phyloP scores from a whole-genome alignment of 2,888 invertebrate genomes.

The Caenorhabditis uteleia region DNA sequence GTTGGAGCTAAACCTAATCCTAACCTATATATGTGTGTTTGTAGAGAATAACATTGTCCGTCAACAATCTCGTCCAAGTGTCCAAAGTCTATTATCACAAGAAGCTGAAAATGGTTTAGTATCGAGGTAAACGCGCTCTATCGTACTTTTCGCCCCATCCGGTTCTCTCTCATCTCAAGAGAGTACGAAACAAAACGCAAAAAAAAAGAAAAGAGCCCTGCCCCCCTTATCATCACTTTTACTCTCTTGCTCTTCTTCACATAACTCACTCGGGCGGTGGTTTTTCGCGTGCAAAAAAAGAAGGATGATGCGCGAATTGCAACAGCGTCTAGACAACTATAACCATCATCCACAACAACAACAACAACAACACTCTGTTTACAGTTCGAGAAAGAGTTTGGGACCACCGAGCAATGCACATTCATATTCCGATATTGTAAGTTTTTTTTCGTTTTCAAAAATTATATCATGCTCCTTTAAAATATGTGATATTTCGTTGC shows the following conservation, averaged over 20 bases:
- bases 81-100: conserved; percentile 37
- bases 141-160: too few relatives aligned
- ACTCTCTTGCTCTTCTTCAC: background rate
- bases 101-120: too few relatives aligned
- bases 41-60: conserved; percentile 22
- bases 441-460: conserved; percentile 31
- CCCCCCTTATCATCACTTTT: background rate
- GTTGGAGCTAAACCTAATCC: too few relatives aligned
- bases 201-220: background rate
- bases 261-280: background rate
- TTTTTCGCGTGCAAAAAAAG: background rate
- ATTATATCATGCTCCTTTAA: too few relatives aligned
- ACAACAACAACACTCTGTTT: conserved; percentile 35
- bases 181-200: too few relatives aligned
- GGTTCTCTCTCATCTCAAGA: too few relatives aligned
- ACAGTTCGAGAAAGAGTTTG: conserved; percentile 50
- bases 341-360: conserved; percentile 12
- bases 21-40: conserved; percentile 2
- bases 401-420: conserved; percentile 51
- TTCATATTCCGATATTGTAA: conserved; percentile 52
- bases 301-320: conserved; percentile 54
- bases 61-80: conserved; percentile 36
- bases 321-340: conserved; percentile 47
- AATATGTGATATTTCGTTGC: too few relatives aligned
- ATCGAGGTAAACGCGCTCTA: too few relatives aligned